Conservation (phyloP, 2,113 vertebrate species). For the Columba livia region DNA sequence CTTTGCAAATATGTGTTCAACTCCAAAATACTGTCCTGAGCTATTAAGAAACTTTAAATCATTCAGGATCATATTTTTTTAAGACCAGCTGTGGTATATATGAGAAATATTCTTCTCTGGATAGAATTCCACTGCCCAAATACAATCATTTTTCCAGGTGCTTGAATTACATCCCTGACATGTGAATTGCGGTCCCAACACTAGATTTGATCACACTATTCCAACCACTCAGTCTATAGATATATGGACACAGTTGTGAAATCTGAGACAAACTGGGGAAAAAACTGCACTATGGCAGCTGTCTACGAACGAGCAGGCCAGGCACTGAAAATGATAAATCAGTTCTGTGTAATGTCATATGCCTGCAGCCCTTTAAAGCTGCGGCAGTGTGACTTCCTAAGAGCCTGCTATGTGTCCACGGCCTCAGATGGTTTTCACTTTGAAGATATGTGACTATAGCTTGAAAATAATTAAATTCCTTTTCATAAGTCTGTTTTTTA, state of each 20-base stretch:
- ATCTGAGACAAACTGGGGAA: background rate
- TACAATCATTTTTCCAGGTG: background rate
- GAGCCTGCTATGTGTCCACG: background rate
- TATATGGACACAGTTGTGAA: background rate
- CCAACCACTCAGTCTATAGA: background rate
- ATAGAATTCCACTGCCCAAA: background rate
- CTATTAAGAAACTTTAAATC: background rate
- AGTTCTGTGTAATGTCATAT: conserved; percentile 7
- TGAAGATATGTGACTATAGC: background rate
- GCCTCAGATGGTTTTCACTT: conserved; percentile 8
- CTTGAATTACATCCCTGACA: background rate
- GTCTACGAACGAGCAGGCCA: background rate
- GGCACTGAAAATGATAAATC: conserved; percentile 10
- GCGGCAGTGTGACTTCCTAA: background rate
- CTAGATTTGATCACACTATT: background rate
- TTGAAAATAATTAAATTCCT: conserved; percentile 44
- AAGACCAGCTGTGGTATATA: background rate
- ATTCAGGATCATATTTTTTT: background rate
- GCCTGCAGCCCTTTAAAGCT: background rate
- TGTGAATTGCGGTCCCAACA: background rate
- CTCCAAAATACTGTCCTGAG: background rate
- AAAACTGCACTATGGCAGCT: background rate
- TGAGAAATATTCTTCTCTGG: background rate
- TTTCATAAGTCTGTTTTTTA: background rate
- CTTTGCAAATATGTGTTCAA: background rate